Evolutionary conservation across 2,888 invertebrate genomes (phyloP).

Genomic region (Drosophila atroscutellata): DNA sequence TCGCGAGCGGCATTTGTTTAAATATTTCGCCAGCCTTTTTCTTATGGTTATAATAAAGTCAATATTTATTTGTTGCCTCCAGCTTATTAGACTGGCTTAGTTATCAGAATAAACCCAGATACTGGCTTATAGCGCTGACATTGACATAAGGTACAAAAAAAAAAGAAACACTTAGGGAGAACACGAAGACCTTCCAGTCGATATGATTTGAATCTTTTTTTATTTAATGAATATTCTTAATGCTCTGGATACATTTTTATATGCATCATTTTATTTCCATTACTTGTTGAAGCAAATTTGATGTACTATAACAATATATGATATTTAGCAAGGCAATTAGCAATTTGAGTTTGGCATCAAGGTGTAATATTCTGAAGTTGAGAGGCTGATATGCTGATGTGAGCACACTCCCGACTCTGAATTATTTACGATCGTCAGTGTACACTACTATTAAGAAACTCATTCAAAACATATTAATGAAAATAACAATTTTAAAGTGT

Average conservation of each 20-base stretch:
- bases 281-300: background rate
- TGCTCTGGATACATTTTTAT: background rate
- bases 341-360: constrained; percentile 6
- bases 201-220: constrained; percentile 1
- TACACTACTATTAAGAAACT: background rate
- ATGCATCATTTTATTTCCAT: background rate
- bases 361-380: constrained; percentile 10
- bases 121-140: constrained; percentile 17
- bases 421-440: background rate
- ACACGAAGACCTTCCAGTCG: background rate
- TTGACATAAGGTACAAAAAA: constrained; percentile 16
- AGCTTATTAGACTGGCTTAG: background rate
- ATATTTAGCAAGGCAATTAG: background rate
- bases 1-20: constrained; percentile 48
- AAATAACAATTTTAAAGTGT: background rate
- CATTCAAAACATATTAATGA: background rate
- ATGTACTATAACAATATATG: background rate
- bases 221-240: background rate
- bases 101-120: background rate
- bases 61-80: constrained; percentile 50
- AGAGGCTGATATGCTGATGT: background rate
- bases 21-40: constrained; percentile 53
- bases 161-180: background rate
- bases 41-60: constrained; percentile 29
- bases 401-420: background rate